Evolutionary conservation across 2,113 vertebrate genomes (phyloP).

Genomic region (Cephalopholis sonnerati): DNA sequence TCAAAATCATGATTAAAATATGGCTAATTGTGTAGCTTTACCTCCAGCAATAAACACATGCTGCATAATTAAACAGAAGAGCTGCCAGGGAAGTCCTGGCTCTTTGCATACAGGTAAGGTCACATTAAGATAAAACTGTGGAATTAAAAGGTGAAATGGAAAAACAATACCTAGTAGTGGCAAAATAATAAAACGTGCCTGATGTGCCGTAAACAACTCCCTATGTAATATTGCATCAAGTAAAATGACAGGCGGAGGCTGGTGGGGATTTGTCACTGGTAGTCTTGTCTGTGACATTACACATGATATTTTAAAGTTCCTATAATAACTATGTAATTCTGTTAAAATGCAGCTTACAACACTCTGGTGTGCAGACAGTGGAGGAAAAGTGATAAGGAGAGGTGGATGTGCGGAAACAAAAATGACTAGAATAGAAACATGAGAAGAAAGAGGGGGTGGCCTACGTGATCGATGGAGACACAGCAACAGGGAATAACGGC

Average conservation of each 20-base stretch:
- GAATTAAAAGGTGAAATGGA: neutral
- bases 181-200: neutral
- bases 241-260: too few species aligned
- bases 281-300: too few species aligned
- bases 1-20: neutral
- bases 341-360: neutral
- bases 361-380: neutral
- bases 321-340: too few species aligned
- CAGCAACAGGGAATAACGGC: slow-evolving; percentile 13
- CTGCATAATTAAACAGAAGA: neutral
- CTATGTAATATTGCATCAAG: too few species aligned
- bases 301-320: too few species aligned
- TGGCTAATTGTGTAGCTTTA: neutral
- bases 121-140: neutral
- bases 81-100: neutral
- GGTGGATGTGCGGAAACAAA: neutral
- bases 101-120: neutral
- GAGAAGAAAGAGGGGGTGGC: slow-evolving; percentile 10
- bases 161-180: neutral
- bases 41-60: neutral
- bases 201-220: too few species aligned
- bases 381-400: neutral
- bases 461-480: slow-evolving; percentile 41
- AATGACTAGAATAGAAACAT: slow-evolving; percentile 30
- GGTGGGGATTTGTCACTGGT: too few species aligned